Percentiles rank a stretch among this genome's conserved stretches.
phyloP scores from a whole-genome alignment of 1,140 invertebrate species.

The Trichogramma pretiosum region DNA sequence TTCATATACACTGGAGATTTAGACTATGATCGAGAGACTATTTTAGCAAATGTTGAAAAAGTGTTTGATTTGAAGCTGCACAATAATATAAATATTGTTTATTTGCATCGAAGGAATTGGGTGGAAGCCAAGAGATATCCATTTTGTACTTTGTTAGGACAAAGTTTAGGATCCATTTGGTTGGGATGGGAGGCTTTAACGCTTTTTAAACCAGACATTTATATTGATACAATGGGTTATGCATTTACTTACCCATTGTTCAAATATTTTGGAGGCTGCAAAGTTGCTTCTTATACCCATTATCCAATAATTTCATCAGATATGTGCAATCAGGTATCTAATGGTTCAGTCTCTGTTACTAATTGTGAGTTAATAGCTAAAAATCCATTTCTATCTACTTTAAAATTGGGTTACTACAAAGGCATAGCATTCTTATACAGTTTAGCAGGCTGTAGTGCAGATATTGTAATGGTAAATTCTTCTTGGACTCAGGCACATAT shows the following conservation, averaged over 20 bases:
- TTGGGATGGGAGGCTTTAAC: slow-evolving; percentile 82
- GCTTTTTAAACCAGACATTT: slow-evolving; percentile 60
- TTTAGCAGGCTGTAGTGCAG: slow-evolving; percentile 68
- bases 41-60: slow-evolving; percentile 65
- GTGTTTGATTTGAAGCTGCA: slow-evolving; percentile 72
- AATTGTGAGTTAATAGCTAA: slow-evolving; percentile 75
- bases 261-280: slow-evolving; percentile 64
- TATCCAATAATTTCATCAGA: slow-evolving; percentile 94
- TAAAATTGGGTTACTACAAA: slow-evolving; percentile 85
- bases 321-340: slow-evolving; percentile 77
- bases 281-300: slow-evolving; percentile 84
- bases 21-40: slow-evolving; percentile 63
- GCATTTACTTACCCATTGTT: slow-evolving; percentile 11
- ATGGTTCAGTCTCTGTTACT: slow-evolving; percentile 64
- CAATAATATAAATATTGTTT: slow-evolving; percentile 65
- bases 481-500: slow-evolving; percentile 94
- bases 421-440: slow-evolving; percentile 84
- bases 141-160: slow-evolving; percentile 83
- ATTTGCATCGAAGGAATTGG: slow-evolving; percentile 61
- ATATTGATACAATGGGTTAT: slow-evolving; percentile 17
- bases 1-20: slow-evolving; percentile 85
- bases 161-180: slow-evolving; percentile 83
- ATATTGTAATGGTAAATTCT: slow-evolving; percentile 94
- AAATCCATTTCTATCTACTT: slow-evolving; percentile 68
- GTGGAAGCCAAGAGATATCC: slow-evolving; percentile 83